Base-by-base conservation (phyloP, 2,888 invertebrate species). In the Dicyrtoma fusca region DNA sequence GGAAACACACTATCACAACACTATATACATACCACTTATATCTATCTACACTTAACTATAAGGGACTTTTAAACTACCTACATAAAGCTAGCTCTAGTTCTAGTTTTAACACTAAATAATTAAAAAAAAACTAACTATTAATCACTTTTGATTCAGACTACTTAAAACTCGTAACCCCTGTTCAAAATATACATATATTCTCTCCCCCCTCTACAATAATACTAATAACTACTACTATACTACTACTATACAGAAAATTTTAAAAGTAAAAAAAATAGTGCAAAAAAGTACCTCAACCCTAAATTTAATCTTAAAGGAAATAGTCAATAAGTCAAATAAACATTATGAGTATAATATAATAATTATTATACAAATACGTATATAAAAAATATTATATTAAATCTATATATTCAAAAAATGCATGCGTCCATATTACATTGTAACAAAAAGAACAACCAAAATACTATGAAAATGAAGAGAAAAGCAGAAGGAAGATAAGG, bases 371-470 rank as follows among this genome's bases (percentile, higher is more conserved):
- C 34, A 8, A 34, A 34, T 34, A 34, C 34, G 34, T 34, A n/a
- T n/a, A n/a, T 53, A 44, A 66, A 21, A 2, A 21, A 66, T 55
- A 26, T 2, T 66, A 66, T 19, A 42, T 13, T 25, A 23, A 17
- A 55, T 55, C 14, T 55, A 55, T 64, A 64, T 64, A 1, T 19
- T 49, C 14, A 64, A n/a, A 64, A 63, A 63, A 63, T 68, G 68
- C 68, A 68, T 68, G 68, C 68, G 68, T 68, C 68, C 68, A 68
- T 34, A 51, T 26, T 49, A 26, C 17, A 45, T 19, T 44, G 5
- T 53, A 44, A 59, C 23, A 59, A 59, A 26, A 21, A 25, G 64
- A 64, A 17, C 14, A 59, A n/a, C n/a, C n/a, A 59, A 26, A 13
- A 5, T 34, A 34, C 8, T 5, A 8, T 5, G 34, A 34, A 34